A percentile compares a stretch with the other conserved stretches of the same genome.
phyloP scores from a whole-genome alignment of 2,113 vertebrate species.

The Carassius carassius region DNA sequence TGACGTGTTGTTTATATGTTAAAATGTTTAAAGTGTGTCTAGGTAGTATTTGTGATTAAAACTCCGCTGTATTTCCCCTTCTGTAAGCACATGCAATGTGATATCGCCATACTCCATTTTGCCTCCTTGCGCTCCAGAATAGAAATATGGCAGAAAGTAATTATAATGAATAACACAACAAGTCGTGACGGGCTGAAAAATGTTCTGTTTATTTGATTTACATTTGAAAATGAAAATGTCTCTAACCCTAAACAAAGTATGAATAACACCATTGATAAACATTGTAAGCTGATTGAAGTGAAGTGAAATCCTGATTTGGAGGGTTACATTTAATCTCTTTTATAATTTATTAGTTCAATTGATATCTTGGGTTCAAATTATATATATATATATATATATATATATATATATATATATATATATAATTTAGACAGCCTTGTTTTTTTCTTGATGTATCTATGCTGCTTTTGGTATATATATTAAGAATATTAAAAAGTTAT shows the following conservation, averaged over 20 bases:
- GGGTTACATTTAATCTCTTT: too few relatives aligned
- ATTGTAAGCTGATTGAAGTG: background rate
- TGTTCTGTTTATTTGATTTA: background rate
- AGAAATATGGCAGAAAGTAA: background rate
- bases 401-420: too few relatives aligned
- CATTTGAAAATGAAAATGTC: background rate
- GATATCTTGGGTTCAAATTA: too few relatives aligned
- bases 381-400: too few relatives aligned
- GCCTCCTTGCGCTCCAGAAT: background rate
- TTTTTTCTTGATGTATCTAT: too few relatives aligned
- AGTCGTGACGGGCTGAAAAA: background rate
- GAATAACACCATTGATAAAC: background rate
- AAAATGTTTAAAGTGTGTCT: background rate
- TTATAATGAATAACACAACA: background rate
- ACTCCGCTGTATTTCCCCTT: background rate
- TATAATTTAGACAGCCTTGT: too few relatives aligned
- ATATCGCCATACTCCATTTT: constrained; percentile 27
- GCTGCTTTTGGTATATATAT: too few relatives aligned
- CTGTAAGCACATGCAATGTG: background rate
- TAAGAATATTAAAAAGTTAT: too few relatives aligned
- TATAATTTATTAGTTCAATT: background rate
- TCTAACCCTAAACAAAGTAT: background rate
- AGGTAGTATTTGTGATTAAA: background rate
- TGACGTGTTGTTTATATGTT: background rate
- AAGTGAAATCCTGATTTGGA: background rate